Base-by-base conservation (phyloP, 2,797 vertebrate species). In the Rhodeus uyekii region DNA sequence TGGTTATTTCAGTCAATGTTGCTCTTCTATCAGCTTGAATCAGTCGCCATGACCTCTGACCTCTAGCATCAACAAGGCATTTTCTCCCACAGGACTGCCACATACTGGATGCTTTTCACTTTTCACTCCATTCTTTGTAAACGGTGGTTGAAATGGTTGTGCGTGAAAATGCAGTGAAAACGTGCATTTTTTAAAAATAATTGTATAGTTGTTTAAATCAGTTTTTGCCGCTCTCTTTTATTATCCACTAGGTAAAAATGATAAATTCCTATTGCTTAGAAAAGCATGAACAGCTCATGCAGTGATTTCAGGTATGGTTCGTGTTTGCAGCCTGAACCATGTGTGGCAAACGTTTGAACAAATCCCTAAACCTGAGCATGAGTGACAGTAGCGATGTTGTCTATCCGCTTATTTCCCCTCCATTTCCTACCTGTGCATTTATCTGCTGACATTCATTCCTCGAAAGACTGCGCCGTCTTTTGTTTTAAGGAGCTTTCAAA, bases 331-430 rank as follows among this genome's bases (percentile, higher is more conserved):
- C 34, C 16, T 12, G 10, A 74, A 39, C 50, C 50, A 74, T 39
- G 8, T 2, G 4, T 8, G 71, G 72, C 36, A 39, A 39, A 74
- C 39, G 34, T 27, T 58, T 55, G 50, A 74, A 55, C 22, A 74
- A 74, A 74, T 74, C 48, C 34, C 32, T 53, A 12, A 55, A 38
- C n/a, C n/a, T 19, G 39, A 74, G 50, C 34, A 39, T 74, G 72
- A 74, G 72, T 74, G 72, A 74, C 72, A 24, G 72, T 18, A 58
- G 71, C 27, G 13, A 74, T 27, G 53, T 58, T 58, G 72, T 74
- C 14, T 39, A 58, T 74, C 50, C 4, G 34, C 48, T 74, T 74
- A 74, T 74, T 74, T 74, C 9, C 13, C 71, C 10, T 39, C 34
- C n/a, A 16, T 74, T 29, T 53, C 69, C 1, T 53, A 73, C 69